Evolutionary conservation across 23 tunicate species (phyloP), one percentile per base, ranked within the genome.

Genomic region (Corella eumyota): DNA sequence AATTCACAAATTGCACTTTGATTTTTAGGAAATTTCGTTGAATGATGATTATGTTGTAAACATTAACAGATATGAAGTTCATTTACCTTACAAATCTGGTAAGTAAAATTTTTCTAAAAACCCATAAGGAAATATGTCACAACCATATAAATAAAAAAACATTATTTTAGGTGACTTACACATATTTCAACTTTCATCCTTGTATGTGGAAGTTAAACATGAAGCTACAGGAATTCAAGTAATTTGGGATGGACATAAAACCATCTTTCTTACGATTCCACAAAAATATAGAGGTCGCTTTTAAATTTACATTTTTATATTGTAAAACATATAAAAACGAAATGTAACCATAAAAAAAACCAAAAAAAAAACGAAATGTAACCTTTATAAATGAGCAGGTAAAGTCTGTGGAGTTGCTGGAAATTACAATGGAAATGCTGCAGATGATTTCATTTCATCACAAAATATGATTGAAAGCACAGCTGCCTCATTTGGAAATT

Each of bases 321-420:
- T n/a, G n/a, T n/a, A n/a, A n/a, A n/a, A n/a, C n/a, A n/a, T n/a
- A n/a, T n/a, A n/a, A n/a, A n/a, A n/a, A n/a, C n/a, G n/a, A n/a
- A n/a, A n/a, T n/a, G n/a, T n/a, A n/a, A n/a, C n/a, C n/a, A n/a
- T n/a, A n/a, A n/a, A n/a, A n/a, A n/a, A n/a, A n/a, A n/a, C n/a
- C n/a, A n/a, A n/a, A n/a, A n/a, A n/a, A n/a, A n/a, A n/a, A n/a
- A n/a, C n/a, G n/a, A n/a, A n/a, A n/a, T n/a, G n/a, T n/a, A n/a
- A n/a, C n/a, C n/a, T n/a, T n/a, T n/a, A n/a, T n/a, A n/a, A n/a
- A n/a, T n/a, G 33, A 53, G 22, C 45, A 75, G 81, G 72, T 9
- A 45, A 66, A 40, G 3, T 76, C 28, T 45, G 83, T 21, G 83
- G 83, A 2, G 36, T 76, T n/a, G 83, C 68, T 4, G 83, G 83